Evolutionary conservation across 2,113 vertebrate genomes (phyloP).

Genomic region (Ciconia maguari): DNA sequence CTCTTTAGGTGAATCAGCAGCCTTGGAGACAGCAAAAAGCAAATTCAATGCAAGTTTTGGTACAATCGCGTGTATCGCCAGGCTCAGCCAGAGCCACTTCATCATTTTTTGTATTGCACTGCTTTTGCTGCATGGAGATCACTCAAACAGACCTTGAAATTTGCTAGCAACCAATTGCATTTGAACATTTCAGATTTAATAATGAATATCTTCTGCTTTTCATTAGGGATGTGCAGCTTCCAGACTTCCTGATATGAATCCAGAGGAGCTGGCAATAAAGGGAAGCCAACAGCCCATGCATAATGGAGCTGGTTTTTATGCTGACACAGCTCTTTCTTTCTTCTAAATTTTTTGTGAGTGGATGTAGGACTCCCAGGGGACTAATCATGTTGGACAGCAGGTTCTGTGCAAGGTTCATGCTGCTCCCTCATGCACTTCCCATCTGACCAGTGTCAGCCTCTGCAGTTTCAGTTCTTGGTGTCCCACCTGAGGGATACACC

Average conservation of each 20-base stretch:
- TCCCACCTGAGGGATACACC: background rate
- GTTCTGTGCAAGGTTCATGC: background rate
- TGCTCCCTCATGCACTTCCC: background rate
- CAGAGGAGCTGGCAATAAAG: conserved; percentile 40
- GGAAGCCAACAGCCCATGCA: conserved; percentile 1
- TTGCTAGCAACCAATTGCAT: conserved; percentile 18
- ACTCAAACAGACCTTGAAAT: conserved; percentile 42
- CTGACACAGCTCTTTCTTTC: background rate
- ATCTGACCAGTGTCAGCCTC: background rate
- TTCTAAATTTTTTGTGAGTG: background rate
- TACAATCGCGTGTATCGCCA: background rate
- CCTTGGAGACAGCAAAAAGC: background rate
- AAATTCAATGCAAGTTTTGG: background rate
- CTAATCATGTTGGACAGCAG: background rate
- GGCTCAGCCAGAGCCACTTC: background rate
- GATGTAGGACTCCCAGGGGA: background rate
- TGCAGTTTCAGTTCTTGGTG: background rate
- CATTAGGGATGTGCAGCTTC: conserved; percentile 39
- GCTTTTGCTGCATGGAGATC: background rate
- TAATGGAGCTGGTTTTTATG: conserved; percentile 7
- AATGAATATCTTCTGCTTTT: conserved; percentile 39
- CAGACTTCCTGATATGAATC: conserved; percentile 40
- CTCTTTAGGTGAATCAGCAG: background rate
- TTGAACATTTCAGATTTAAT: conserved; percentile 43
- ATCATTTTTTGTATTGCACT: background rate